phyloP scores from a whole-genome alignment of 2,888 invertebrate genomes.

The Habrosyne pyritoides region DNA sequence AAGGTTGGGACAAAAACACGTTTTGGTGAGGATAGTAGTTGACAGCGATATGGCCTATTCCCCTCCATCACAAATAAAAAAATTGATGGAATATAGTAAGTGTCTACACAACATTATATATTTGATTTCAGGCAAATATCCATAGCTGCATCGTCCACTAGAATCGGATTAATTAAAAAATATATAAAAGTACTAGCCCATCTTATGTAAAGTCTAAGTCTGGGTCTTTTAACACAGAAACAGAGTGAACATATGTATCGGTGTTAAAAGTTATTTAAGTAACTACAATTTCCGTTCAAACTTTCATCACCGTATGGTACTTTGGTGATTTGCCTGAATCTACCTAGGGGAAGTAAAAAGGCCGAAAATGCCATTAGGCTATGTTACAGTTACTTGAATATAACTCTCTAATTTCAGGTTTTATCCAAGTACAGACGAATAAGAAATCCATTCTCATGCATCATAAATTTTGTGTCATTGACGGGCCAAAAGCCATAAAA shows the following conservation, averaged over 20 bases:
- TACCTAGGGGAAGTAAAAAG: too few species aligned
- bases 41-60: slow-evolving; percentile 78
- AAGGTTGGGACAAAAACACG: slow-evolving; percentile 73
- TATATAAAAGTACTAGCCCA: too few species aligned
- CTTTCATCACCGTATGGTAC: too few species aligned
- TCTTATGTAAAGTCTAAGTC: too few species aligned
- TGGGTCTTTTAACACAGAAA: too few species aligned
- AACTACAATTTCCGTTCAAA: too few species aligned
- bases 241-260: too few species aligned
- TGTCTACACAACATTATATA: slow-evolving; percentile 15
- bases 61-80: slow-evolving; percentile 76
- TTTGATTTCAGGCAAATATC: not conserved
- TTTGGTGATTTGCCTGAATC: too few species aligned
- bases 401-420: slow-evolving; percentile 55
- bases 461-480: slow-evolving; percentile 90
- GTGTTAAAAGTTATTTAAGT: too few species aligned
- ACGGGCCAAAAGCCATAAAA: slow-evolving; percentile 78
- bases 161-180: too few species aligned
- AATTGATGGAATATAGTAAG: slow-evolving; percentile 75
- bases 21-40: slow-evolving; percentile 74
- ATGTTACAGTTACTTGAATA: not conserved
- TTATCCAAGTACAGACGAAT: slow-evolving; percentile 76
- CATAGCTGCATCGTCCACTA: too few species aligned
- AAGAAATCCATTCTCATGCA: slow-evolving; percentile 87
- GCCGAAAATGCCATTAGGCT: too few species aligned